These are phyloP conservation scores for Thaumetopoea pityocampa DNA, from an alignment of 1,140 invertebrate genomes.

Conservation along the genomic window DNA sequence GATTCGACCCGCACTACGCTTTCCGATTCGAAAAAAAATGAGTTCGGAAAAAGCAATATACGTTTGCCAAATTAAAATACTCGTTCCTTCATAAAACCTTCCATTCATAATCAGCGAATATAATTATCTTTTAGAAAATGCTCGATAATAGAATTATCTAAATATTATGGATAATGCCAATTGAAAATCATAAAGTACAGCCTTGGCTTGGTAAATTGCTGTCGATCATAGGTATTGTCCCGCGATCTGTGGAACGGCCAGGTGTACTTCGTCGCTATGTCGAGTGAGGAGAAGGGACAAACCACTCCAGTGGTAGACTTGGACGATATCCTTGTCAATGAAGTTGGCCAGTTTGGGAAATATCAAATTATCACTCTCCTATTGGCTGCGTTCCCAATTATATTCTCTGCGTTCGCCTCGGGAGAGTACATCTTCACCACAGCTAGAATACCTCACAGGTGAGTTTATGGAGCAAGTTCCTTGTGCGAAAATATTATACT, in stretches of 20 bases:
- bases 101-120: too few relatives aligned
- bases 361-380: slow-evolving; percentile 51
- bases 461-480: background rate
- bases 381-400: slow-evolving; percentile 46
- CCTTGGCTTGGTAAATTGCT: background rate
- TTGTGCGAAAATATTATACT: background rate
- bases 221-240: background rate
- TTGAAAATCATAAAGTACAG: too few relatives aligned
- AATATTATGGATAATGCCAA: too few relatives aligned
- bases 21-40: too few relatives aligned
- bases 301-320: slow-evolving; percentile 33
- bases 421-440: slow-evolving; percentile 63
- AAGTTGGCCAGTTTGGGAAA: slow-evolving; percentile 51
- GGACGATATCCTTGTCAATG: slow-evolving; percentile 46
- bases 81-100: too few relatives aligned
- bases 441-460: slow-evolving; percentile 55
- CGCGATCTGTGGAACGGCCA: background rate
- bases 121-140: too few relatives aligned
- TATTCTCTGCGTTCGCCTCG: slow-evolving; percentile 54
- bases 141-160: too few relatives aligned
- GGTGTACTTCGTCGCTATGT: slow-evolving; percentile 6
- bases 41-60: too few relatives aligned
- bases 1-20: too few relatives aligned
- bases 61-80: too few relatives aligned
- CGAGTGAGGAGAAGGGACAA: slow-evolving; percentile 19